Conservation (phyloP, 2,113 vertebrate genomes). For the Nycticryphes semicollaris region DNA sequence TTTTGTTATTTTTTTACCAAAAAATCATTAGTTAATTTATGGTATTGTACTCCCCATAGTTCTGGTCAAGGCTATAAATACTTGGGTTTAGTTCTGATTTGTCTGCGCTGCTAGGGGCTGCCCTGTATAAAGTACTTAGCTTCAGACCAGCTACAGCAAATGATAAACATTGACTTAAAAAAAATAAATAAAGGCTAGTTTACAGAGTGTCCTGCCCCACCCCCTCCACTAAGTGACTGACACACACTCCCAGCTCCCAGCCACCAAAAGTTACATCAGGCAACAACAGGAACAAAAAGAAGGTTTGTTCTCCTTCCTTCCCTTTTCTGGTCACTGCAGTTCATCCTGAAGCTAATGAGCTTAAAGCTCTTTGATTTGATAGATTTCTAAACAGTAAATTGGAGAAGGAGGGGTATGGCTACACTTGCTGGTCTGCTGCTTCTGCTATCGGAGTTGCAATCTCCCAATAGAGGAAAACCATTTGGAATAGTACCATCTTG, state of each 20-base stretch:
- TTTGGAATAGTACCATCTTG: background rate
- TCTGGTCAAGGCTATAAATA: background rate
- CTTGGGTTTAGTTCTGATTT: background rate
- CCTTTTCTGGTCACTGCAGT: background rate
- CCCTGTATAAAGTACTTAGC: background rate
- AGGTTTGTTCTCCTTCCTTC: background rate
- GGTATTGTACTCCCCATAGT: background rate
- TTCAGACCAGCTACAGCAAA: background rate
- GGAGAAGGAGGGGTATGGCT: background rate
- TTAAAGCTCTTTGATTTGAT: background rate
- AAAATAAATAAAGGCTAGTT: background rate
- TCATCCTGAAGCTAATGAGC: background rate
- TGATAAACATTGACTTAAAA: background rate
- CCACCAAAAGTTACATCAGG: background rate
- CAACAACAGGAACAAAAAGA: background rate
- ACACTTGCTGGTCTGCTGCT: background rate
- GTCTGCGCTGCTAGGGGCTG: background rate
- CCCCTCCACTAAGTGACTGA: background rate
- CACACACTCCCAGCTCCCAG: background rate
- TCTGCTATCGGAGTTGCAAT: background rate
- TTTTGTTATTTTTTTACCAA: background rate
- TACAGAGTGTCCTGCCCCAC: background rate
- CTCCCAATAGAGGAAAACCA: background rate
- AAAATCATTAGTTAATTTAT: background rate
- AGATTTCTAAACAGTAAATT: background rate